Percentiles rank a stretch among this genome's conserved stretches.
These are phyloP conservation scores for Leptopilina boulardi DNA, from an alignment of 1,140 invertebrate species.

Conservation along the genomic window DNA sequence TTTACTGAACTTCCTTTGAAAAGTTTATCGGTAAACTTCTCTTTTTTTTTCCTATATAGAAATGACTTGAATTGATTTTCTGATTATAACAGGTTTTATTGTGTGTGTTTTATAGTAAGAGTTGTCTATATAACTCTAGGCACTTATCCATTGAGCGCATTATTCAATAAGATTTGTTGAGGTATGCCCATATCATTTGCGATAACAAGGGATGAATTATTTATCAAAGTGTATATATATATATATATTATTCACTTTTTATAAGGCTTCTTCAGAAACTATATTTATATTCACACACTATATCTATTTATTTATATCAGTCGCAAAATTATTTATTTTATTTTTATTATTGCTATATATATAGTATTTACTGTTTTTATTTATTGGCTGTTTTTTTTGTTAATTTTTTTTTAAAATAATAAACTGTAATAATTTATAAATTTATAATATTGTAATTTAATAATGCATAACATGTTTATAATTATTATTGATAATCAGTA, in stretches of 20 bases:
- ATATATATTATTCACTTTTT: neutral
- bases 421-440: too few species aligned
- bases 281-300: neutral
- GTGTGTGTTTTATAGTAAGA: neutral
- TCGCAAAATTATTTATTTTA: too few species aligned
- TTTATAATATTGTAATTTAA: too few species aligned
- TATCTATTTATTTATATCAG: neutral
- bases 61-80: neutral
- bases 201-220: slow-evolving; percentile 20
- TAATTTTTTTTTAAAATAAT: too few species aligned
- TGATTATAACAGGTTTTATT: slow-evolving; percentile 17
- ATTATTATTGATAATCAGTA: too few species aligned
- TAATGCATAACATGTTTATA: too few species aligned
- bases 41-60: too few species aligned
- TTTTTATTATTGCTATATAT: too few species aligned
- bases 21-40: neutral
- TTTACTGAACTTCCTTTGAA: neutral
- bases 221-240: neutral
- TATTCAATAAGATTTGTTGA: slow-evolving; percentile 18
- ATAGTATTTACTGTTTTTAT: too few species aligned
- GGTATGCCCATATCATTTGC: neutral
- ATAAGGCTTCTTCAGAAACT: neutral
- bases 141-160: neutral
- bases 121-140: neutral
- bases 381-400: too few species aligned